A percentile compares a stretch with the other conserved stretches of the same genome.
phyloP scores from a whole-genome alignment of 2,113 vertebrate genomes.

The Embiotoca jacksoni region DNA sequence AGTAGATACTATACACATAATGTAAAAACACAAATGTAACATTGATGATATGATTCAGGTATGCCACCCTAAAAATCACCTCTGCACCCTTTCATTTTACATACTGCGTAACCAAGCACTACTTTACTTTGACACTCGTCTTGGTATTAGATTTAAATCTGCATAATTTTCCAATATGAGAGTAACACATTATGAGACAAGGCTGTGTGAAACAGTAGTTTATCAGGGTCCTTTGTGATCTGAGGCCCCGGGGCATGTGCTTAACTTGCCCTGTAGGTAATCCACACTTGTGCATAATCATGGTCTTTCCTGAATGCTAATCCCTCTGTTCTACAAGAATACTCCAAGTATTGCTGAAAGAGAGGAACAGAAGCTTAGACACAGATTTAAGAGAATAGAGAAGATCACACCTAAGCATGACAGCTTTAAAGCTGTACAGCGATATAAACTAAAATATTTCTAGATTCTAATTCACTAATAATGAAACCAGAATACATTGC shows the following conservation, averaged over 20 bases:
- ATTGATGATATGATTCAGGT: too few relatives aligned
- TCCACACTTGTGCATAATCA: constrained; percentile 47
- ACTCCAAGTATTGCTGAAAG: background rate
- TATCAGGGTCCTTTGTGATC: constrained; percentile 1
- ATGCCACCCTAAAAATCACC: too few relatives aligned
- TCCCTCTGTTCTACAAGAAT: constrained; percentile 5
- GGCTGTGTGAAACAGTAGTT: background rate
- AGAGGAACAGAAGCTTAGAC: background rate
- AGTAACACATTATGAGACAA: background rate
- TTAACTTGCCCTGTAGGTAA: constrained; percentile 18
- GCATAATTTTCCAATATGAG: background rate
- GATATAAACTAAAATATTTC: background rate
- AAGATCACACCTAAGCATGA: background rate
- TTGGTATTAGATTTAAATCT: background rate
- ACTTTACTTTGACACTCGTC: too few relatives aligned
- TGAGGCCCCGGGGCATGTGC: background rate
- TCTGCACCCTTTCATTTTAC: too few relatives aligned
- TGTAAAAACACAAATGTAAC: too few relatives aligned
- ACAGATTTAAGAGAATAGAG: background rate
- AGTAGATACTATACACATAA: too few relatives aligned
- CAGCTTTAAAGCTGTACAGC: background rate
- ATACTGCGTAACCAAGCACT: too few relatives aligned
- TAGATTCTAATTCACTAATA: background rate
- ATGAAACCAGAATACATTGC: too few relatives aligned
- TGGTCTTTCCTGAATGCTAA: constrained; percentile 25